phyloP scores from a whole-genome alignment of 30 jellyfish, hydroid and myxozoan genomes.

The Aurelia sp. region DNA sequence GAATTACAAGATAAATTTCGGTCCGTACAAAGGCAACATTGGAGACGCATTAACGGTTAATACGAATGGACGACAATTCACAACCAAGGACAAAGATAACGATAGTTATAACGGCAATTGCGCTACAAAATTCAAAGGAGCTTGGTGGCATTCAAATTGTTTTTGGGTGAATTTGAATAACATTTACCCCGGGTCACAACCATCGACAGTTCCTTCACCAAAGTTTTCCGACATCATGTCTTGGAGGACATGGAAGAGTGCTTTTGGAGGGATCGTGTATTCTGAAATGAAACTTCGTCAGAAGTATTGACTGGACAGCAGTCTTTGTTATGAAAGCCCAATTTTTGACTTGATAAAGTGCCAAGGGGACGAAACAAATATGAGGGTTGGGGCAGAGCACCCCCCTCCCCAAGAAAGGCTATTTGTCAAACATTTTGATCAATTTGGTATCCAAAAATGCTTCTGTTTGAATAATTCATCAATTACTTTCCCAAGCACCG shows the following conservation, averaged over 20 bases:
- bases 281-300: constrained; percentile 4
- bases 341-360: background rate
- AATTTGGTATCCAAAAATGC: too few species aligned
- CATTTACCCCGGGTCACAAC: constrained; percentile 1
- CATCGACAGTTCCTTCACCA: background rate
- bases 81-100: constrained; percentile 3
- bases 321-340: background rate
- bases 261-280: constrained; percentile 1
- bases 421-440: too few species aligned
- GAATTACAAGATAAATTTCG: background rate
- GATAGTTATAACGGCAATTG: background rate
- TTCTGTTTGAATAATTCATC: too few species aligned
- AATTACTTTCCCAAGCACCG: too few species aligned
- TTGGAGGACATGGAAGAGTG: background rate
- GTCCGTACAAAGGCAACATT: constrained; percentile 5
- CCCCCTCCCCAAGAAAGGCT: too few species aligned
- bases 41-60: background rate
- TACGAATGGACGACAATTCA: background rate
- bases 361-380: too few species aligned
- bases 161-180: background rate
- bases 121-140: background rate
- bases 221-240: background rate
- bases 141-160: constrained; percentile 14
- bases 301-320: background rate
- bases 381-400: too few species aligned